phyloP scores from a whole-genome alignment of 2,113 vertebrate species.

The Psilopsiagon aymara region DNA sequence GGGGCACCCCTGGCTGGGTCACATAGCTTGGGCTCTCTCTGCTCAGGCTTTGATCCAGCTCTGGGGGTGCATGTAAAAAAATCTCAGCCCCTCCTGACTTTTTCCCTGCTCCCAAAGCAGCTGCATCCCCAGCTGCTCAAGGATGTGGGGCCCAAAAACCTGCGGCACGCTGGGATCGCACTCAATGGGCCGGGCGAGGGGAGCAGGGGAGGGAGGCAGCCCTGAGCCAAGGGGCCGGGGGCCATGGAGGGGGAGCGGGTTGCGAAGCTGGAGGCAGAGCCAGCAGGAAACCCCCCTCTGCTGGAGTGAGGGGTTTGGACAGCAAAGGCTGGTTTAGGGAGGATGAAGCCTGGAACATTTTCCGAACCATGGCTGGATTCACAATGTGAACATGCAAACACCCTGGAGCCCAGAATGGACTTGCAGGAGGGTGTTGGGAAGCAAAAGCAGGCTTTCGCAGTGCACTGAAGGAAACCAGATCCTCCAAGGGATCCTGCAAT shows the following conservation, averaged over 20 bases:
- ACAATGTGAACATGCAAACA: neutral
- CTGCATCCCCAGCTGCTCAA: neutral
- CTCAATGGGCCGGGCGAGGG: neutral
- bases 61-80: neutral
- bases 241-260: neutral
- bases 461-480: slow-evolving; percentile 26
- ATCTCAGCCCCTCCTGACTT: neutral
- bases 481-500: neutral
- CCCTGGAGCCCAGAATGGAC: neutral
- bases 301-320: neutral
- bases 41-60: neutral
- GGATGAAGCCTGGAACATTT: neutral
- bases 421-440: slow-evolving; percentile 27
- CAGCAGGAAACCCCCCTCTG: neutral
- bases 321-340: neutral
- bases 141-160: neutral
- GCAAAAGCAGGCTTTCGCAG: slow-evolving; percentile 29
- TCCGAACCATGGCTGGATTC: neutral
- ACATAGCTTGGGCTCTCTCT: neutral
- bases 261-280: neutral
- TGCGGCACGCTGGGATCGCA: rapidly evolving
- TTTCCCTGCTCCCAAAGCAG: neutral
- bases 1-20: rapidly evolving
- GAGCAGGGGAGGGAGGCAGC: neutral
- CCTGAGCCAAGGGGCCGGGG: slow-evolving; percentile 32